phyloP scores from a whole-genome alignment of 1,140 invertebrate genomes.

The Drosophila leontia region DNA sequence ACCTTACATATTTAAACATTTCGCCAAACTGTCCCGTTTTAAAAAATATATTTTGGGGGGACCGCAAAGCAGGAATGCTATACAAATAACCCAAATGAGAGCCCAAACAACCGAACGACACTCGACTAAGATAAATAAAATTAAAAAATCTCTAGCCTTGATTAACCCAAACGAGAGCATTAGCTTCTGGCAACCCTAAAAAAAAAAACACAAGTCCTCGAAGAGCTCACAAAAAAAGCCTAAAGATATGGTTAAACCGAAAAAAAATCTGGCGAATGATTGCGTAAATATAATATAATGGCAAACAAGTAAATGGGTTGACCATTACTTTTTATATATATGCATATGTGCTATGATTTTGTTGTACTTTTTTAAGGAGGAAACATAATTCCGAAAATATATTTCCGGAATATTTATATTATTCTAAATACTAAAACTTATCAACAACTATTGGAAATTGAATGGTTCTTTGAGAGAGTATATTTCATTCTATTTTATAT shows the following conservation, averaged over 20 bases:
- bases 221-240: background rate
- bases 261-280: slow-evolving; percentile 7
- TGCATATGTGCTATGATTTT: background rate
- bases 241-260: background rate
- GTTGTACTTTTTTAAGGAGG: too few relatives aligned
- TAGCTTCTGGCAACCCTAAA: slow-evolving; percentile 12
- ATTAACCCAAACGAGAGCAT: slow-evolving; percentile 74
- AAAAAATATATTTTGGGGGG: slow-evolving; percentile 50
- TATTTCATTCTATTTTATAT: too few relatives aligned
- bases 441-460: too few relatives aligned
- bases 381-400: background rate
- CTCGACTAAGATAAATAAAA: slow-evolving; percentile 54
- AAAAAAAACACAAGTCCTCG: slow-evolving; percentile 16
- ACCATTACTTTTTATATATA: slow-evolving; percentile 26
- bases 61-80: slow-evolving; percentile 13
- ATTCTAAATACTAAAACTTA: background rate
- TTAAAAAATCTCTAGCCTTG: slow-evolving; percentile 69
- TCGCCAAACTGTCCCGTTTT: slow-evolving; percentile 67
- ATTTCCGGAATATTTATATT: background rate
- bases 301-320: slow-evolving; percentile 68
- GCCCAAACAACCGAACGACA: slow-evolving; percentile 42
- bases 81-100: slow-evolving; percentile 66
- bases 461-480: too few relatives aligned
- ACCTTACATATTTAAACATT: slow-evolving; percentile 73
- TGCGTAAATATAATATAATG: slow-evolving; percentile 78